Evolutionary conservation across 2,797 vertebrate genomes (phyloP), one percentile per base, ranked within the genome.

Genomic region (Xenops minutus): DNA sequence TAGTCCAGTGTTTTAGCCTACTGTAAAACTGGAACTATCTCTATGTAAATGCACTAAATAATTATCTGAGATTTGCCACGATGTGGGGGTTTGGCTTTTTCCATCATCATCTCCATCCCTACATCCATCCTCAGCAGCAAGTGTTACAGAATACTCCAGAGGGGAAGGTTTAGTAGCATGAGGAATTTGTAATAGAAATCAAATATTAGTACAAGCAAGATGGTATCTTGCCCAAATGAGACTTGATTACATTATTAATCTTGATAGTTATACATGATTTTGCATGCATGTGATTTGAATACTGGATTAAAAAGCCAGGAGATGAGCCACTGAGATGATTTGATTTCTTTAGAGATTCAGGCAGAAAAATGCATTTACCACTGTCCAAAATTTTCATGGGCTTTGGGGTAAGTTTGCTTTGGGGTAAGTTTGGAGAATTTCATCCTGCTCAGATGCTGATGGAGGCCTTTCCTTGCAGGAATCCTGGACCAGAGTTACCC

Each of bases 131-230:
- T 88, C 44, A 58, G 52, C 59, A 71, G 71, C 29, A 76, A 92
- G 56, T 9, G 44, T 76, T 76, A 46, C 2, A 1, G 41, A 34
- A 67, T 67, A 71, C 78, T 67, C 84, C 1, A 4, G 74, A 92
- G 88, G 86, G 88, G 55, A 64, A 79, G 74, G 74, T 82, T 95
- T 87, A 91, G 46, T 54, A 92, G 84, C 81, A 22, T 32, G 52
- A 89, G 64, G 89, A 93, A 85, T 92, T 92, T 89, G 68, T 96
- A 89, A 91, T 83, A 88, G 81, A 85, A 96, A 95, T 91, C 86
- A 96, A 95, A 95, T 94, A 96, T 92, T 95, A 95, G 93, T 85
- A 96, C 81, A 96, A 94, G 91, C 72, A 54, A 92, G 93, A 96
- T 95, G 90, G 36, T 95, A 94, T 96, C 93, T 91, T 85, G 41